Base-by-base conservation (phyloP, 2,797 vertebrate genomes). In the Labroides dimidiatus region DNA sequence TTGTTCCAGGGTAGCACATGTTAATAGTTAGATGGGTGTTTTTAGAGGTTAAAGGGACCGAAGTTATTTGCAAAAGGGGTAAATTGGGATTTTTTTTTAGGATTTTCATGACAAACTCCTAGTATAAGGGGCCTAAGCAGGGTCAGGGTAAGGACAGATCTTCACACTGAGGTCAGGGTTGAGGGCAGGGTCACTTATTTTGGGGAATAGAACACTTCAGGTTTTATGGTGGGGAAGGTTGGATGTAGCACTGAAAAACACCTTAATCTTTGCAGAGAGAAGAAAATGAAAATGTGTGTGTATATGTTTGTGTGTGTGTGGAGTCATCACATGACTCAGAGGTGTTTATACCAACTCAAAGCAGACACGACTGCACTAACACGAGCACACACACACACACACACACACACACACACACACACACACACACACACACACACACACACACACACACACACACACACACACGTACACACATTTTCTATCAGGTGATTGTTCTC, bases 261-360 rank as follows among this genome's bases (percentile, higher is more conserved):
- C 30, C 30, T 59, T 17, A 66, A 24, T 64, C 45, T 78, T 49
- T 48, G 66, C 57, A 65, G 67, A 82, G 55, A 79, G 62, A 63
- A 47, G 42, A 59, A 52, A 41, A 59, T 66, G 39, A 69, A 64
- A 65, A 63, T 62, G 73, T n/a, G 45, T 78, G 71, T 53, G n/a
- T n/a, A n/a, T n/a, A n/a, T n/a, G n/a, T n/a, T n/a, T n/a, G 45
- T 78, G 71, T 53, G 66, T 80, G 72, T 53, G 15, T 54, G 64
- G 56, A 88, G 69, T 85, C 81, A 80, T 78, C 59, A 73, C 48
- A 81, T 89, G 90, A 89, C 81, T 89, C 80, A 85, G 68, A 45
- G n/a, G 68, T 42, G 75, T 81, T 65, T 71, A 79, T 63, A 69
- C 50, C 49, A 59, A 63, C 55, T 64, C 71, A 66, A 64, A 52